These are phyloP conservation scores for Heterodera filipjevi DNA, from an alignment of 2,888 invertebrate species.

Conservation along the genomic window DNA sequence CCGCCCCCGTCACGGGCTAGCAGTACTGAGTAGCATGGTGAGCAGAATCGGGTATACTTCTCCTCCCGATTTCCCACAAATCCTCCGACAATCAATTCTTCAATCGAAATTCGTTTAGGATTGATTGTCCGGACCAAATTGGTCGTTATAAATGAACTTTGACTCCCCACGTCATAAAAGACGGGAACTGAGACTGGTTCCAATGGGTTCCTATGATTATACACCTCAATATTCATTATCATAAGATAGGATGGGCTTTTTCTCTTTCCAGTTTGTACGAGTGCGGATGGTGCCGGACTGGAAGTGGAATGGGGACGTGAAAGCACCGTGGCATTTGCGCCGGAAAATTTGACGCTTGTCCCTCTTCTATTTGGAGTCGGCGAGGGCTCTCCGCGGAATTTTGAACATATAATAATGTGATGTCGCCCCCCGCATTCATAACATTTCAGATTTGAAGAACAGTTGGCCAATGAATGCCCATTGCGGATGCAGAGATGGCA, in stretches of 20 bases:
- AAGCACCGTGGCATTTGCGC: background rate
- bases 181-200: background rate
- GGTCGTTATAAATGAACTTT: background rate
- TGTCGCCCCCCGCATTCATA: background rate
- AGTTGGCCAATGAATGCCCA: background rate
- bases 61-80: background rate
- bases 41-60: background rate
- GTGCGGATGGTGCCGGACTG: background rate
- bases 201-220: background rate
- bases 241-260: background rate
- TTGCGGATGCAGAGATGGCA: background rate
- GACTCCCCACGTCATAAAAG: background rate
- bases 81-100: background rate
- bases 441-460: background rate
- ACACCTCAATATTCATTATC: background rate
- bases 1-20: background rate
- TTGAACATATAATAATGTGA: background rate
- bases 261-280: background rate
- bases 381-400: background rate
- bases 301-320: background rate
- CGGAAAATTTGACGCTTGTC: background rate
- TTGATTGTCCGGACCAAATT: background rate
- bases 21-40: background rate
- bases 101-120: background rate
- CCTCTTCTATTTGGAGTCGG: too few relatives aligned